Evolutionary conservation across 1,140 invertebrate genomes (phyloP).

Genomic region (Panulirus ornatus): DNA sequence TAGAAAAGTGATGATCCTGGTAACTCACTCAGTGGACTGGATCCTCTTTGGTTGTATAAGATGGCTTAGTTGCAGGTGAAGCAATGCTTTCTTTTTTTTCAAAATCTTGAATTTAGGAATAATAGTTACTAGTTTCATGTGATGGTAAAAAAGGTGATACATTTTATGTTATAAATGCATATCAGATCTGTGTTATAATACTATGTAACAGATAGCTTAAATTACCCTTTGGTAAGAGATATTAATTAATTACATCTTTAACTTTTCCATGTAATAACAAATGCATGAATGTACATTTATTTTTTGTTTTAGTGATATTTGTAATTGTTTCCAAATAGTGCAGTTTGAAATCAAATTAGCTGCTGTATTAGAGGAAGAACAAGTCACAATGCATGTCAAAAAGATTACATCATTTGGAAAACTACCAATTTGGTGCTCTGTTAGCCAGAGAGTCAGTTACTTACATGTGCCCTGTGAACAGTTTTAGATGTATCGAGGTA

Average conservation of each 20-base stretch:
- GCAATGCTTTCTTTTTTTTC: not conserved
- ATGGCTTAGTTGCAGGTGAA: conserved; percentile 17
- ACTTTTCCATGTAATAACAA: not conserved
- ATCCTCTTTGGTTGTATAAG: conserved; percentile 67
- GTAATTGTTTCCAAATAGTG: conserved; percentile 18
- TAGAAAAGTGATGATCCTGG: conserved; percentile 49
- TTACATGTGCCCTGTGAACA: too few species aligned
- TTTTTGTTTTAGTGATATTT: conserved; percentile 39
- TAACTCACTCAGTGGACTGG: conserved; percentile 62
- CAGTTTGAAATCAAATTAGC: not conserved
- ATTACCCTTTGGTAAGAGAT: not conserved
- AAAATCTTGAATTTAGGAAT: not conserved
- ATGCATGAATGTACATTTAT: conserved; percentile 20
- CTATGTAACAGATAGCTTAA: not conserved
- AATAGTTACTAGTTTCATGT: not conserved
- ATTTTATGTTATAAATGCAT: not conserved
- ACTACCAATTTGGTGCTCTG: conserved; percentile 8
- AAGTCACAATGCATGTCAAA: not conserved
- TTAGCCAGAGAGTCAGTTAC: too few species aligned
- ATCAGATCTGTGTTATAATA: not conserved
- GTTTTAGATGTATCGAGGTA: too few species aligned
- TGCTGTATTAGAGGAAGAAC: not conserved
- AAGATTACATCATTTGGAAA: not conserved
- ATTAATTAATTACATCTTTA: not conserved
- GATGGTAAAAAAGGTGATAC: not conserved